Evolutionary conservation across 2,113 vertebrate genomes (phyloP), one percentile per base, ranked within the genome.

Genomic region (Chloropsis cyanopogon): DNA sequence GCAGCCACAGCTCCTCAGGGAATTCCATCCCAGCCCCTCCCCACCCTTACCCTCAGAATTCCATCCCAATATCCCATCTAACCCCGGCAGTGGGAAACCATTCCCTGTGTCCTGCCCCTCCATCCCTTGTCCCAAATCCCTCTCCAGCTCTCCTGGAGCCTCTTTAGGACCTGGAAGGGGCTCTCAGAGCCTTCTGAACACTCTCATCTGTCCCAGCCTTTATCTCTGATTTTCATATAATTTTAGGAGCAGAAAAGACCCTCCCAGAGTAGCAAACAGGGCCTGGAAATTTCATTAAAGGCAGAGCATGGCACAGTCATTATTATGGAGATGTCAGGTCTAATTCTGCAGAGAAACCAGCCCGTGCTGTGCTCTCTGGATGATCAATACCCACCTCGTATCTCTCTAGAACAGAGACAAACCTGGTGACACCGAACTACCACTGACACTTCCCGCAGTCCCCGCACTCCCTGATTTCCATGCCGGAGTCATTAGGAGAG

Each of bases 271-370:
- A 17, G 17, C 59, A 56, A 41, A 31, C 2, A 49, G 31, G 21
- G 66, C 23, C 11, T 85, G 79, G 86, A 33, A 83, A 92, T 93
- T 46, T 84, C 82, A 52, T 96, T 96, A 87, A 95, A 90, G 92
- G 82, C 85, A 88, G 42, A 83, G 64, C 10, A 15, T 39, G 50
- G 63, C 20, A 7, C 44, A 72, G 19, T 37, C 82, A n/a, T 93
- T 76, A 64, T 85, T 83, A 86, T 42, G 76, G 56, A 71, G 49
- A 33, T 54, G 68, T 50, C 85, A 70, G 72, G 46, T 49, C 85
- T 91, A 86, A 95, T 94, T 96, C 88, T 80, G 60, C 82, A 46
- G 25, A 71, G 73, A 76, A 82, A n/a, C 33, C 21, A 46, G 39
- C 44, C 33, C 29, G 64, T 47, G 47, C 64, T 10, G 29, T 3